A percentile compares a stretch with the other conserved stretches of the same genome.
Evolutionary conservation across 1,140 invertebrate genomes (phyloP).

Genomic region (Radopholus similis): DNA sequence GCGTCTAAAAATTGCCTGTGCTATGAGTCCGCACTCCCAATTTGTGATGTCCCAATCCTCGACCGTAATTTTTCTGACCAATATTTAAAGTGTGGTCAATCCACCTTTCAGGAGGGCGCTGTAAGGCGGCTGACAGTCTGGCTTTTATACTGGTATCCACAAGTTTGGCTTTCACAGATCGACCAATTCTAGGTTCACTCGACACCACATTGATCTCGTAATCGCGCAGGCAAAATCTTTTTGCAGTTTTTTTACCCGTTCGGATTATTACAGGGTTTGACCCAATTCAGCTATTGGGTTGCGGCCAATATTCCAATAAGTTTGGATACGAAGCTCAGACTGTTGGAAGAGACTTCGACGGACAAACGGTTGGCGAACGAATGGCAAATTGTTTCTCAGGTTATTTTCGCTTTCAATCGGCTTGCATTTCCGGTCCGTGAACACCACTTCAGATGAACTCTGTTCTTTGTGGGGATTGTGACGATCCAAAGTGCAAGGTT

Average conservation of each 20-base stretch:
- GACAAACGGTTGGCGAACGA: slow-evolving; percentile 7
- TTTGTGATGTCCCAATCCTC: slow-evolving; percentile 5
- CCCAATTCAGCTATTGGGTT: slow-evolving; percentile 27
- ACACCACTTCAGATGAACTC: slow-evolving; percentile 1
- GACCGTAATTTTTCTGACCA: slow-evolving; percentile 4
- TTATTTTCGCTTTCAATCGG: background rate
- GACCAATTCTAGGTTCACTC: slow-evolving; percentile 18
- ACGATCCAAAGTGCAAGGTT: background rate
- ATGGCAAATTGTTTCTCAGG: slow-evolving; percentile 23
- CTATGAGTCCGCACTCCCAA: background rate
- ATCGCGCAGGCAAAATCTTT: slow-evolving; percentile 1
- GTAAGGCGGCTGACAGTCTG: background rate
- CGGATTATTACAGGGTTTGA: slow-evolving; percentile 3
- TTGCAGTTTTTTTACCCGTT: background rate
- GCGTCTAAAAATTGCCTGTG: background rate
- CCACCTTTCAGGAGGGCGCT: background rate
- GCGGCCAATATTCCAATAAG: slow-evolving; percentile 19
- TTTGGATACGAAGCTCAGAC: slow-evolving; percentile 19
- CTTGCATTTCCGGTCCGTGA: background rate
- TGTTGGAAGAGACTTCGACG: slow-evolving; percentile 16
- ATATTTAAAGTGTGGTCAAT: background rate
- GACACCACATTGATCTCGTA: slow-evolving; percentile 9
- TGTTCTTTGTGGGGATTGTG: slow-evolving; percentile 5
- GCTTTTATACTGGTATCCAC: slow-evolving; percentile 3
- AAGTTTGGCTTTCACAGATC: background rate